Base-by-base conservation (phyloP, 1,140 invertebrate genomes). In the Tetragonula clypearis region DNA sequence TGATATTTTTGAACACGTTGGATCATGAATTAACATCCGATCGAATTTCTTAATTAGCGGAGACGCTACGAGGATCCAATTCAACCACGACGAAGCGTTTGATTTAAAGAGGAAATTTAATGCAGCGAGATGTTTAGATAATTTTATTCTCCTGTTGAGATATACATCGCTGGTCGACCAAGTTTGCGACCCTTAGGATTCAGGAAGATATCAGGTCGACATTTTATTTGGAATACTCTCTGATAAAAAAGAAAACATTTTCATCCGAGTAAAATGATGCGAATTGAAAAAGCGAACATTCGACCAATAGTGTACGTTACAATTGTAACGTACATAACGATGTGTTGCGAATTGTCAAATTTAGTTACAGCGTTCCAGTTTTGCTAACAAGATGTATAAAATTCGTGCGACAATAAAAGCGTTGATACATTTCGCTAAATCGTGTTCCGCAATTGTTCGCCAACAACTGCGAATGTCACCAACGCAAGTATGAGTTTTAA, bases 1-100 rank as follows among this genome's bases (percentile, higher is more conserved):
- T 69, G 1, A 14, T 69, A 79, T 69, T 21, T 17, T 9, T 17
- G 19, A 35, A 75, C 66, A 76, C 35, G 35, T 35, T 35, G 35
- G 3, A 35, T 35, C 35, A 74, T 72, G 74, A 80, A 86, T 88
- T 83, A 86, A 86, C 79, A 86, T 88, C 74, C 56, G 71, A n/a
- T 26, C 60, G 65, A 66, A 82, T 74, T 66, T 79, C 76, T 60
- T 21, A 23, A 60, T 49, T 30, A 1, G 30, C 30, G 41, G 41
- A 49, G 41, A 49, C 6, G 41, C 35, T 35, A 35, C 35, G 35
- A 35, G 35, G 35, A 3, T 35, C 3, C 35, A 35, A 35, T 2
- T 49, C 41, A 41, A 4, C 41, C 6, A 49, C 8, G 41, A 49
- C 41, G 8, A 49, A 49, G 6, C 41, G 41, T 49, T 49, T 49